Evolutionary conservation across 2,113 vertebrate genomes (phyloP).

Genomic region (Hiodon tergisus): DNA sequence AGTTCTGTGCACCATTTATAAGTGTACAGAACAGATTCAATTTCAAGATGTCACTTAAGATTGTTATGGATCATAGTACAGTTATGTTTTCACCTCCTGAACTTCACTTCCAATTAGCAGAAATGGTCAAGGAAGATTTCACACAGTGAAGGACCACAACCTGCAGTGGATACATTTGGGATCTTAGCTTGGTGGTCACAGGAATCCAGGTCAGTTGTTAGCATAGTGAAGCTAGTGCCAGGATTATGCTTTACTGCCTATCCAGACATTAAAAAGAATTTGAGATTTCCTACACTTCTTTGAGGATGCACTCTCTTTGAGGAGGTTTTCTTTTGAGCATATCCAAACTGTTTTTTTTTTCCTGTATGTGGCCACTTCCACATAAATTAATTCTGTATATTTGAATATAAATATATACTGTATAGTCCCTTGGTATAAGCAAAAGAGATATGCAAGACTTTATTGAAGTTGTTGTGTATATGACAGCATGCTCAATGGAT

Average conservation of each 20-base stretch:
- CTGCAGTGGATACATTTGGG: not conserved
- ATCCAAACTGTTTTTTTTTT: slow-evolving; percentile 62
- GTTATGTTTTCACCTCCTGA: too few species aligned
- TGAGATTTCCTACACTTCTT: slow-evolving; percentile 63
- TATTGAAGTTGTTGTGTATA: not conserved
- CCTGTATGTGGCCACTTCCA: slow-evolving; percentile 40
- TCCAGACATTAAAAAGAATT: slow-evolving; percentile 71
- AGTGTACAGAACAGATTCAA: too few species aligned
- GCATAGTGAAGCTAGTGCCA: slow-evolving; percentile 46
- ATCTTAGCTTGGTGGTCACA: slow-evolving; percentile 30
- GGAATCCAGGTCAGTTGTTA: slow-evolving; percentile 49
- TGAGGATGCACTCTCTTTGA: slow-evolving; percentile 67
- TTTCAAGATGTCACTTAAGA: too few species aligned
- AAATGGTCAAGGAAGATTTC: too few species aligned
- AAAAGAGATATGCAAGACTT: not conserved
- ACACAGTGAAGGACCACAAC: not conserved
- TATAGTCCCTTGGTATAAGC: not conserved
- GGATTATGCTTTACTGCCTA: slow-evolving; percentile 57
- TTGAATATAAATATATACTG: slow-evolving; percentile 4
- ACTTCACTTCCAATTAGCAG: too few species aligned
- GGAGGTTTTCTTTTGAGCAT: slow-evolving; percentile 66
- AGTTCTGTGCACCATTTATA: too few species aligned
- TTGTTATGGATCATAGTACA: too few species aligned
- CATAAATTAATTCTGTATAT: slow-evolving; percentile 54
- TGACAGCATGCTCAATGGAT: not conserved